Conservation (phyloP, 2,797 vertebrate genomes). For the Eupleurogrammus muticus region DNA sequence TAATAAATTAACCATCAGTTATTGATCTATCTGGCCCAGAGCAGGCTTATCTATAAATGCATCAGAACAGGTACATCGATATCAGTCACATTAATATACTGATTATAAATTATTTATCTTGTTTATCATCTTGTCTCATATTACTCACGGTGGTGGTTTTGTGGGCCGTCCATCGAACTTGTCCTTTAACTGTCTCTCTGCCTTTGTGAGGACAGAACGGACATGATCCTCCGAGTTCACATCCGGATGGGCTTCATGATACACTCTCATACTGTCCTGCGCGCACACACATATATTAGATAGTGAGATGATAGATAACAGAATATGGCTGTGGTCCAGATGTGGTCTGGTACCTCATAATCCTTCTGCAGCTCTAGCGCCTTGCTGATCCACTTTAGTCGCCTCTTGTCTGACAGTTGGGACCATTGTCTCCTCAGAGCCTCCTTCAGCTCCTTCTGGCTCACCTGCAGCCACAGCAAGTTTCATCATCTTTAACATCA, state of each 20-base stretch:
- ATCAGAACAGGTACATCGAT: too few species aligned
- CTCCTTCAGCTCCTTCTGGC: slow-evolving; percentile 88
- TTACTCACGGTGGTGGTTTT: slow-evolving; percentile 85
- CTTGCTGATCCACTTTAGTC: slow-evolving; percentile 89
- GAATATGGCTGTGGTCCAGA: not conserved
- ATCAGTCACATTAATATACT: too few species aligned
- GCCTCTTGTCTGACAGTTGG: slow-evolving; percentile 85
- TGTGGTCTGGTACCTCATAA: slow-evolving; percentile 77
- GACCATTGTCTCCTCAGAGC: slow-evolving; percentile 87
- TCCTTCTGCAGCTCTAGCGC: slow-evolving; percentile 88
- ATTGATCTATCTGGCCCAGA: too few species aligned
- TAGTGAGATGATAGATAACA: too few species aligned
- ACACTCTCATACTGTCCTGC: slow-evolving; percentile 82
- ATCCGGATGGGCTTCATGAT: slow-evolving; percentile 84
- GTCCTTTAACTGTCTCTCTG: slow-evolving; percentile 87
- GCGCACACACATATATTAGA: not conserved
- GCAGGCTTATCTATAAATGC: too few species aligned
- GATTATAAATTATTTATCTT: too few species aligned
- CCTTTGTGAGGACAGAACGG: slow-evolving; percentile 87
- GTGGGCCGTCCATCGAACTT: slow-evolving; percentile 87
- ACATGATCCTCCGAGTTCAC: slow-evolving; percentile 79
- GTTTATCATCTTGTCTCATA: too few species aligned
- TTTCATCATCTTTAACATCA: not conserved
- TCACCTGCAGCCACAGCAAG: slow-evolving; percentile 73
- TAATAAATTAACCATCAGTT: too few species aligned